Conservation (phyloP, 92 coral and sea anemone species). For the Epizoanthus stellaris region DNA sequence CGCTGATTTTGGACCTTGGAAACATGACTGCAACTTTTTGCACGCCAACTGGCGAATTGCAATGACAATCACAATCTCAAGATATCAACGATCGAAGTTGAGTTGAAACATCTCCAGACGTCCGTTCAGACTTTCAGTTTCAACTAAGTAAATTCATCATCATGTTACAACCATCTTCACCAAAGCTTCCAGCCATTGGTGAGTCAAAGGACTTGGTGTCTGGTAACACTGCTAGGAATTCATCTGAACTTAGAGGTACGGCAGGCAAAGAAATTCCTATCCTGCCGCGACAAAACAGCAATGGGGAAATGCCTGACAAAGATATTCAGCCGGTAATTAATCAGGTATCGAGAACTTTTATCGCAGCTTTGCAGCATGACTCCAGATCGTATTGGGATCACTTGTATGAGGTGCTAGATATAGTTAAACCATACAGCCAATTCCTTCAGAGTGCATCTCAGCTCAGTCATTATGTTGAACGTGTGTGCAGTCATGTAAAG, state of each 20-base stretch:
- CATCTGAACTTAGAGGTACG: slow-evolving; percentile 22
- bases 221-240: slow-evolving; percentile 33
- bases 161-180: slow-evolving; percentile 66
- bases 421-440: slow-evolving; percentile 82
- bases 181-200: slow-evolving; percentile 84
- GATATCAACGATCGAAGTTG: not conserved
- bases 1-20: not conserved
- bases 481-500: slow-evolving; percentile 62
- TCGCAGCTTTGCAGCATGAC: slow-evolving; percentile 84
- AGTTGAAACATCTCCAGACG: not conserved
- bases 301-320: slow-evolving; percentile 57
- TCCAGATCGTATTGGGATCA: slow-evolving; percentile 77
- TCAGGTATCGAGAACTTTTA: slow-evolving; percentile 82
- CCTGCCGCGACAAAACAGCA: slow-evolving; percentile 31
- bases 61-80: not conserved
- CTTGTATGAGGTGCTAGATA: slow-evolving; percentile 80
- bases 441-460: slow-evolving; percentile 73
- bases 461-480: slow-evolving; percentile 86
- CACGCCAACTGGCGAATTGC: not conserved
- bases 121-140: not conserved
- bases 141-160: not conserved
- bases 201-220: slow-evolving; percentile 78
- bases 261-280: slow-evolving; percentile 49
- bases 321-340: slow-evolving; percentile 69
- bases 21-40: not conserved